Base-by-base conservation (phyloP, 2,888 invertebrate genomes). In the Mythimna vitellina region DNA sequence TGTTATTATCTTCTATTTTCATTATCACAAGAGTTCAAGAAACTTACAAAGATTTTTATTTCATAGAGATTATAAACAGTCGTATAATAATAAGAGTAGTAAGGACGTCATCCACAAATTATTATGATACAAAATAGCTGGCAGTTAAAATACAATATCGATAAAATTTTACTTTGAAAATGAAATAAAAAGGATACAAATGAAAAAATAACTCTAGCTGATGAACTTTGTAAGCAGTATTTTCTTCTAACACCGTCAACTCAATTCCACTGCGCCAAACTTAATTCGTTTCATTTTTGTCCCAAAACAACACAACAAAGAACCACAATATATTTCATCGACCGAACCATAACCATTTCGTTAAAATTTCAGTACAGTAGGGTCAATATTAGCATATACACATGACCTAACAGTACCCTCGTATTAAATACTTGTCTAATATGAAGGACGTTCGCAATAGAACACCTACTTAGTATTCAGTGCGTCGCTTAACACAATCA, bases 391-490 rank as follows among this genome's bases (percentile, higher is more conserved):
- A 35, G 56, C 73, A 82, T 83, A 78, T 3, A 62, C 42, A 51
- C 78, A 77, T 66, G 46, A 70, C 17, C n/a, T 63, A 53, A 32
- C 20, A 65, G 17, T 65, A 56, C 53, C 68, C 62, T 65, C 56
- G 38, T n/a, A 58, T 78, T 65, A 57, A 79, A 73, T 69, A 79
- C 66, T 61, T 73, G 80, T 80, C 80, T 57, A n/a, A 69, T 57
- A 57, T 35, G 51, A 82, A 79, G 72, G 72, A 74, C 75, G 53
- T 35, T 54, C 4, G 73, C 69, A 63, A 69, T 76, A 70, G 58
- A 77, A 67, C 60, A 72, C 32, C 12, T 76, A 25, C 60, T 80
- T 79, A 66, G 35, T 61, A 80, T 80, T 82, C 80, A 78, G 63
- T 78, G 65, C 73, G 79, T 72, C 46, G 32, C 63, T 53, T 32